Evolutionary conservation across 2,113 vertebrate genomes (phyloP).

Genomic region (Probosciger aterrimus): DNA sequence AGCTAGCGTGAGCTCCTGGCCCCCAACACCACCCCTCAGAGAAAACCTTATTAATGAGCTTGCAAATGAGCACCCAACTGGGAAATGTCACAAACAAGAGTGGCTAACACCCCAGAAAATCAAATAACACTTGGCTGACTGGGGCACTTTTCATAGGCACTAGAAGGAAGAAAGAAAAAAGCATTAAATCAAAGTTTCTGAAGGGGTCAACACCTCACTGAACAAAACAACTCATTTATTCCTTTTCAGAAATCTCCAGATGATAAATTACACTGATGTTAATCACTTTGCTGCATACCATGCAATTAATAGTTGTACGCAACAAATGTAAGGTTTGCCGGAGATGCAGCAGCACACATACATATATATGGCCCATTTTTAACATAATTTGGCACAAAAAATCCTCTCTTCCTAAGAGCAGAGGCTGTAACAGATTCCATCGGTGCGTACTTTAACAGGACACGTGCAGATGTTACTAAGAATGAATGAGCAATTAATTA

Average conservation of each 20-base stretch:
- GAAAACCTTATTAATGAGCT: slow-evolving; percentile 80
- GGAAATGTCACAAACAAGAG: slow-evolving; percentile 81
- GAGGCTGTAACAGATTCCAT: slow-evolving; percentile 10
- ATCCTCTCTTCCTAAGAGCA: slow-evolving; percentile 27
- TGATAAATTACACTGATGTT: slow-evolving; percentile 79
- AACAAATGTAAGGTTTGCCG: slow-evolving; percentile 48
- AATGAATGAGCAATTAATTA: slow-evolving; percentile 40
- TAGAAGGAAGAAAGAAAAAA: slow-evolving; percentile 27
- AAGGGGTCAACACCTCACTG: slow-evolving; percentile 77
- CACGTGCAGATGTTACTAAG: background rate
- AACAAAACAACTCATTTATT: slow-evolving; percentile 80
- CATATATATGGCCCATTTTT: slow-evolving; percentile 3
- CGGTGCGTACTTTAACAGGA: background rate
- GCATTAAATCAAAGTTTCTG: slow-evolving; percentile 73
- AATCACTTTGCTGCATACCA: slow-evolving; percentile 71
- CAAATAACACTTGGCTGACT: slow-evolving; percentile 77
- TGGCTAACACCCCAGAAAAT: slow-evolving; percentile 82
- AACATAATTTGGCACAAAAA: slow-evolving; percentile 54
- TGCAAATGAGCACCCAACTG: slow-evolving; percentile 80
- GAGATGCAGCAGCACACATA: slow-evolving; percentile 9
- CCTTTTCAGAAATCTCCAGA: slow-evolving; percentile 74
- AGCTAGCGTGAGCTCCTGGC: background rate
- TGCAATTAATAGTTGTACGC: slow-evolving; percentile 70
- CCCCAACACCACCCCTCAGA: slow-evolving; percentile 60
- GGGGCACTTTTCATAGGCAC: slow-evolving; percentile 71